phyloP scores from a whole-genome alignment of 2,797 vertebrate species.

The Tolypeutes matacus region DNA sequence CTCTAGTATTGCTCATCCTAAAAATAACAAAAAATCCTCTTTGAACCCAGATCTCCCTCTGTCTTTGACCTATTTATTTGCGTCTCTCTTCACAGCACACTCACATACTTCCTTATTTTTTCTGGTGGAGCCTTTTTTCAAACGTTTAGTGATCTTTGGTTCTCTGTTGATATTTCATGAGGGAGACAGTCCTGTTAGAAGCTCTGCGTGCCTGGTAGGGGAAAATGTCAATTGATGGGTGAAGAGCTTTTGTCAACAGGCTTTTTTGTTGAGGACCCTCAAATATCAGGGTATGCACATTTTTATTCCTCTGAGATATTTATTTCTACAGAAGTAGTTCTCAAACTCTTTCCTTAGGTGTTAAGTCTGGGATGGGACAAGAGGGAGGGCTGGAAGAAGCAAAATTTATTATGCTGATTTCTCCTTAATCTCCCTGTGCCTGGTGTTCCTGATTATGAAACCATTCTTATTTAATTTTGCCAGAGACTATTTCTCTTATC shows the following conservation, averaged over 20 bases:
- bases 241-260: background rate
- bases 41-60: background rate
- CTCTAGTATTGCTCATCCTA: background rate
- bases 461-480: conserved; percentile 6
- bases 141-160: background rate
- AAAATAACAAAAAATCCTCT: background rate
- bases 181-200: background rate
- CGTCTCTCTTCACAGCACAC: conserved; percentile 15
- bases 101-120: background rate
- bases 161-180: background rate
- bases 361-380: background rate
- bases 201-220: background rate
- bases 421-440: background rate
- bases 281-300: background rate
- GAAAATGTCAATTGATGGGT: background rate
- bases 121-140: background rate
- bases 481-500: conserved; percentile 12
- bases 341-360: conserved; percentile 1
- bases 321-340: conserved; percentile 33
- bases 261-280: background rate
- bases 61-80: conserved; percentile 50
- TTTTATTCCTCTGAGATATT: background rate
- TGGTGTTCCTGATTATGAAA: background rate
- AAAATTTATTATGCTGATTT: conserved; percentile 20
- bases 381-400: background rate